Evolutionary conservation across 37 sponge, comb jelly and placozoan genomes (phyloP).

Genomic region (Axinella damicornis): DNA sequence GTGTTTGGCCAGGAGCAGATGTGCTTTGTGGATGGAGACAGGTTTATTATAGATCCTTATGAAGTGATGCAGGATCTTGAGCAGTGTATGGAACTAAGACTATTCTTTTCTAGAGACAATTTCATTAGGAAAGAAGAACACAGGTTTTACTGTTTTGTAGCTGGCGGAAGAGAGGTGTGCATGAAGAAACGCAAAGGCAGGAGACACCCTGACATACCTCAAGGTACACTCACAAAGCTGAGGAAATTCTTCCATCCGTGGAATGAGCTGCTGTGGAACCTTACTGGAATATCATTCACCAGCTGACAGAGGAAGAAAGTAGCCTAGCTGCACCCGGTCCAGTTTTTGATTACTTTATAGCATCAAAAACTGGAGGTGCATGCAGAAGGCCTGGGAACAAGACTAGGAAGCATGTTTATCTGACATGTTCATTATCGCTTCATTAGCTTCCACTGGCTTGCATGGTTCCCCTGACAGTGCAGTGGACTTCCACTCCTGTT

Average conservation of each 20-base stretch:
- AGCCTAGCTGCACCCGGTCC: no score
- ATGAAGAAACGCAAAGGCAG: constrained; percentile 71
- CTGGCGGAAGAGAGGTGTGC: constrained; percentile 1
- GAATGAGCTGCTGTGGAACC: not conserved
- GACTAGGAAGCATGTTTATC: no score
- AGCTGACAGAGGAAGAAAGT: no score
- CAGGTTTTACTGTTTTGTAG: constrained; percentile 76
- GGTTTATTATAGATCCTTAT: constrained; percentile 65
- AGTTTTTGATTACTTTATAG: no score
- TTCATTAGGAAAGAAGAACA: constrained; percentile 59
- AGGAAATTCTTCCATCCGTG: constrained; percentile 40
- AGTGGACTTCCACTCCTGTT: no score
- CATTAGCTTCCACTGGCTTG: no score
- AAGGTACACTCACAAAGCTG: constrained; percentile 34
- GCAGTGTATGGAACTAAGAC: constrained; percentile 59
- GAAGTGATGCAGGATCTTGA: constrained; percentile 58
- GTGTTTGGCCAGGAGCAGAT: constrained; percentile 62
- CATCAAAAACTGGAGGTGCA: no score
- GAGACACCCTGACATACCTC: constrained; percentile 62
- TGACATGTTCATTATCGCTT: no score
- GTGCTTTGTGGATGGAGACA: constrained; percentile 86
- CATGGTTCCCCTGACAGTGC: no score
- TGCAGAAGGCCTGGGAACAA: no score
- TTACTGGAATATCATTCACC: constrained; percentile 19
- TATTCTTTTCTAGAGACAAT: constrained; percentile 46